phyloP scores from a whole-genome alignment of 2,888 invertebrate species.

The Apodemia hepburni region DNA sequence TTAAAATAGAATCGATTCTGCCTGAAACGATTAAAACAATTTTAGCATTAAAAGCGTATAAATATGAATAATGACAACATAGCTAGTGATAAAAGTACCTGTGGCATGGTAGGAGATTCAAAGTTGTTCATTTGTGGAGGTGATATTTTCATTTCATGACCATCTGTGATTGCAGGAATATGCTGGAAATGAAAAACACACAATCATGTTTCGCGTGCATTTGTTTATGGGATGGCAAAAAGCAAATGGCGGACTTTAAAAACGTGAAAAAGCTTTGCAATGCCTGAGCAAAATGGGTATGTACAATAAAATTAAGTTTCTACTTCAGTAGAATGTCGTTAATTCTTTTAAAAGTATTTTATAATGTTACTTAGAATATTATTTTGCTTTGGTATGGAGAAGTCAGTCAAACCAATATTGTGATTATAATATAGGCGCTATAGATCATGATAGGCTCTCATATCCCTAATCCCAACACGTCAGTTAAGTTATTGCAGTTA shows the following conservation, averaged over 20 bases:
- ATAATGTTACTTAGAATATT: no score
- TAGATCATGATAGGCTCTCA: no score
- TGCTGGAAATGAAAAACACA: slow-evolving; percentile 48
- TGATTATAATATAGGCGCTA: no score
- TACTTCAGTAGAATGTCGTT: no score
- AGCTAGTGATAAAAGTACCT: slow-evolving; percentile 41
- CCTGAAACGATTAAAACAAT: background rate
- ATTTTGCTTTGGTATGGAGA: no score
- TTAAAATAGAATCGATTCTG: no score
- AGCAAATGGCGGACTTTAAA: background rate
- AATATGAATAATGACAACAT: background rate
- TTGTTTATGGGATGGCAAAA: background rate
- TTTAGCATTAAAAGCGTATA: background rate
- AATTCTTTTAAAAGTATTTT: no score
- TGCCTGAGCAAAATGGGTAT: background rate
- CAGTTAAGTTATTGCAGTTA: no score
- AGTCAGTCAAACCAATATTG: no score
- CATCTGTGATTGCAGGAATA: slow-evolving; percentile 71
- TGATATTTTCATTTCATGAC: slow-evolving; percentile 52
- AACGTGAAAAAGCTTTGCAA: background rate
- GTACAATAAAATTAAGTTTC: background rate
- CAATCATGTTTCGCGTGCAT: slow-evolving; percentile 1
- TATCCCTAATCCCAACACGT: no score
- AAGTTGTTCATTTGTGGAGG: slow-evolving; percentile 51
- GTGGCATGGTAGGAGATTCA: slow-evolving; percentile 59